Conservation (phyloP, 2,113 vertebrate species). For the Platysternon megacephalum region DNA sequence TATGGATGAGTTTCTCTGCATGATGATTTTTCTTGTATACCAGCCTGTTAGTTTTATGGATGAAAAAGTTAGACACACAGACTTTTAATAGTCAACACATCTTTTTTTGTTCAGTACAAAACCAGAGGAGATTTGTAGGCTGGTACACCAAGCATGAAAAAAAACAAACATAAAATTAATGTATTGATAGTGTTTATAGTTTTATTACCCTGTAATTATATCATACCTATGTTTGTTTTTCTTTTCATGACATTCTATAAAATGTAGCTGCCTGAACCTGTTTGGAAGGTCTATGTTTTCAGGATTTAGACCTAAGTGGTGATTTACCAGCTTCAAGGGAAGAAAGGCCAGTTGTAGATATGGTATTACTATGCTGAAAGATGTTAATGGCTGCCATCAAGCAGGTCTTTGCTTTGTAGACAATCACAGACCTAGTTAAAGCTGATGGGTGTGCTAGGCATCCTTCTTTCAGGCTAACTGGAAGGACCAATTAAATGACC, state of each 20-base stretch:
- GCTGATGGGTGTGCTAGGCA: neutral
- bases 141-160: constrained; percentile 38
- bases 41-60: neutral
- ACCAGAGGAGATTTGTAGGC: constrained; percentile 26
- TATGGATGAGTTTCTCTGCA: neutral
- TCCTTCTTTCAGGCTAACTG: neutral
- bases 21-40: neutral
- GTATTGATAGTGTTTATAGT: constrained; percentile 75
- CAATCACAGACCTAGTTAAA: neutral
- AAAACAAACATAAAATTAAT: constrained; percentile 74
- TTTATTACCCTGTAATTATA: constrained; percentile 83
- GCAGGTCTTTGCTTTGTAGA: neutral
- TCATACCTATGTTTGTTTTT: constrained; percentile 72
- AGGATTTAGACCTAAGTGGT: constrained; percentile 55
- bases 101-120: neutral
- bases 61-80: neutral
- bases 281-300: constrained; percentile 64
- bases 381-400: neutral
- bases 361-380: neutral
- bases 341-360: constrained; percentile 35
- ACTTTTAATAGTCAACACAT: neutral
- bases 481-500: neutral
- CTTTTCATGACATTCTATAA: constrained; percentile 74
- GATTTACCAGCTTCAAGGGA: constrained; percentile 70
- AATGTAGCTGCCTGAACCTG: constrained; percentile 75